Percentiles rank a stretch among this genome's conserved stretches.
These are phyloP conservation scores for Liolophura sinensis DNA, from an alignment of 1,140 invertebrate species.

Conservation along the genomic window DNA sequence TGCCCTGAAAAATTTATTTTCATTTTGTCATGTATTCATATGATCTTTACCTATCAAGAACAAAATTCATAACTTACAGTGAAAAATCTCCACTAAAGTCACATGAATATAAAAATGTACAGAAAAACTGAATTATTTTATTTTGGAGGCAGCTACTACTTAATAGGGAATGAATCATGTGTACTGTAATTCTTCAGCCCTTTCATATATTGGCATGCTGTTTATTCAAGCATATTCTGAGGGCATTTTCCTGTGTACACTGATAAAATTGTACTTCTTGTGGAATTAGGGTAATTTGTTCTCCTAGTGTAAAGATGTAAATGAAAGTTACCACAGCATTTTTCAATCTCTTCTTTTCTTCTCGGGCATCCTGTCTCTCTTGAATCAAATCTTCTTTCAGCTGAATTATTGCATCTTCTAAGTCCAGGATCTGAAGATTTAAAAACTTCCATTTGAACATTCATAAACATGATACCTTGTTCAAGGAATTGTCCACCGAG, in stretches of 20 bases:
- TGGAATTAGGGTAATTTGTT: no score
- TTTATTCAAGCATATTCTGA: no score
- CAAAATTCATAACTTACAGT: neutral
- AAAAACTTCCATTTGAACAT: neutral
- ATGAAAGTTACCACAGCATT: conserved; percentile 41
- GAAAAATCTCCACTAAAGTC: neutral
- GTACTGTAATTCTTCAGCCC: no score
- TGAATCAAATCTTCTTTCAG: conserved; percentile 56
- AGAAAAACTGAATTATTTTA: neutral
- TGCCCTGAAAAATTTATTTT: neutral
- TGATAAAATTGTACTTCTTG: no score
- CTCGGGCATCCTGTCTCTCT: conserved; percentile 50
- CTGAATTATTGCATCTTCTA: conserved; percentile 55
- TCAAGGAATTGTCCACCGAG: no score
- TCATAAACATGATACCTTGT: no score
- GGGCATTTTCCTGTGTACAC: no score
- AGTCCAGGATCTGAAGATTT: conserved; percentile 48
- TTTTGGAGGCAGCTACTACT: neutral
- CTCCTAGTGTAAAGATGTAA: neutral
- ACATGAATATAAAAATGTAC: neutral
- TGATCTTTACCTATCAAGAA: neutral
- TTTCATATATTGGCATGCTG: no score
- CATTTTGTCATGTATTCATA: neutral
- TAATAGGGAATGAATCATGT: neutral
- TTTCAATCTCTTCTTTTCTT: conserved; percentile 51